phyloP scores from a whole-genome alignment of 2,888 invertebrate species.

The Cyclophora punctaria region DNA sequence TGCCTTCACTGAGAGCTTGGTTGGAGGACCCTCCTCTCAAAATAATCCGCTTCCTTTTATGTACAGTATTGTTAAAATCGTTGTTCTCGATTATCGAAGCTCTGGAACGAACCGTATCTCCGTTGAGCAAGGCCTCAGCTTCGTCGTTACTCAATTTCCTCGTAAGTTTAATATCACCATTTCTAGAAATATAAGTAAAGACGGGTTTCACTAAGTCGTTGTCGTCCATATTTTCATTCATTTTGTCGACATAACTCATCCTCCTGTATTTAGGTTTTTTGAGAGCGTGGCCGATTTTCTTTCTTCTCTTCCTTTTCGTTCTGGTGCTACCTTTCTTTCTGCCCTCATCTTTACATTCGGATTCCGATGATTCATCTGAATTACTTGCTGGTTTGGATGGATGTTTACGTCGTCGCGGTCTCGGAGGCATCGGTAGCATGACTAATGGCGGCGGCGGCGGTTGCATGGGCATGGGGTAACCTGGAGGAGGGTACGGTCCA shows the following conservation, averaged over 20 bases:
- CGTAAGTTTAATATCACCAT: conserved; percentile 39
- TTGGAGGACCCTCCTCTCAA: conserved; percentile 19
- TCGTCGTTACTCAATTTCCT: conserved; percentile 38
- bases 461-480: conserved; percentile 1
- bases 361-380: too few relatives aligned
- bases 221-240: conserved; percentile 7
- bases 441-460: conserved; percentile 17
- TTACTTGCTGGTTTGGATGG: too few relatives aligned
- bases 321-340: background rate
- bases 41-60: conserved; percentile 16
- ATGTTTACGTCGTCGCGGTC: too few relatives aligned
- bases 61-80: conserved; percentile 16
- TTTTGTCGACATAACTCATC: conserved; percentile 4
- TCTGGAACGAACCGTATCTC: conserved; percentile 1
- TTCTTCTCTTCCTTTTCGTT: conserved; percentile 3
- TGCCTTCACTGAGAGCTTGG: conserved; percentile 27
- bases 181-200: conserved; percentile 23
- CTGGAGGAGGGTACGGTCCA: conserved; percentile 2
- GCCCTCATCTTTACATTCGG: too few relatives aligned
- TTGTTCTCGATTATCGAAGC: conserved; percentile 21
- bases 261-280: conserved; percentile 6
- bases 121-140: conserved; percentile 27
- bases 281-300: background rate
- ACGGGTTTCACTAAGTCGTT: conserved; percentile 25
- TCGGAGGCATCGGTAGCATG: conserved; percentile 18